These are phyloP conservation scores for Chionomys nivalis DNA, from an alignment of 2,113 vertebrate species.

Conservation along the genomic window DNA sequence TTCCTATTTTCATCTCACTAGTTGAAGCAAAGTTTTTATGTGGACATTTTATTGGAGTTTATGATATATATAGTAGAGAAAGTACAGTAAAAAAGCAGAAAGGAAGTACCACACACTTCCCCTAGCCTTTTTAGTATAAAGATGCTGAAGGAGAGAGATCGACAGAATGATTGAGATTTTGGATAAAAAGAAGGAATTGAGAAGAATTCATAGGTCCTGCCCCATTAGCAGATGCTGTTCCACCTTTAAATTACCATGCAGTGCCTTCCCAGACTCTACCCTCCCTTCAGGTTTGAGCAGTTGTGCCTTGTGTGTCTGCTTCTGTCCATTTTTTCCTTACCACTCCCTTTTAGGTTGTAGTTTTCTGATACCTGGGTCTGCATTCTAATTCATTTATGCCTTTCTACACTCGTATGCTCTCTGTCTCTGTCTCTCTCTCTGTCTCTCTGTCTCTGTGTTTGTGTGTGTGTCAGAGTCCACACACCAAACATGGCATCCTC, in stretches of 20 bases:
- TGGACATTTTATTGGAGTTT: conserved; percentile 70
- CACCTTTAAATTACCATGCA: background rate
- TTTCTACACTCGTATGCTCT: background rate
- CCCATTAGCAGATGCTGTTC: background rate
- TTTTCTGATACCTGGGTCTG: conserved; percentile 11
- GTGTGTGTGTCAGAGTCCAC: no score
- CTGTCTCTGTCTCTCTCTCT: no score
- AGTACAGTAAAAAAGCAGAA: conserved; percentile 67
- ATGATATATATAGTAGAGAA: conserved; percentile 66
- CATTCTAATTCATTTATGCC: background rate
- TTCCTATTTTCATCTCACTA: conserved; percentile 66
- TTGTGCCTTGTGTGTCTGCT: background rate
- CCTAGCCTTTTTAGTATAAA: conserved; percentile 65
- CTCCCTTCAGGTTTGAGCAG: background rate
- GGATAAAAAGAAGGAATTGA: background rate
- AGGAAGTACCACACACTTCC: conserved; percentile 71
- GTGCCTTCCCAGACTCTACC: background rate
- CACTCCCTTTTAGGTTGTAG: background rate
- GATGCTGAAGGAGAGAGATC: conserved; percentile 44
- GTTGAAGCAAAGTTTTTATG: conserved; percentile 71
- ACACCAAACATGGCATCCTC: background rate
- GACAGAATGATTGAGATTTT: background rate
- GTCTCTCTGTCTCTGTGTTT: no score
- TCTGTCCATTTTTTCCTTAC: background rate
- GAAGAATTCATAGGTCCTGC: background rate